phyloP scores from a whole-genome alignment of 1,140 invertebrate species.

The Lutraria rhynchaena region DNA sequence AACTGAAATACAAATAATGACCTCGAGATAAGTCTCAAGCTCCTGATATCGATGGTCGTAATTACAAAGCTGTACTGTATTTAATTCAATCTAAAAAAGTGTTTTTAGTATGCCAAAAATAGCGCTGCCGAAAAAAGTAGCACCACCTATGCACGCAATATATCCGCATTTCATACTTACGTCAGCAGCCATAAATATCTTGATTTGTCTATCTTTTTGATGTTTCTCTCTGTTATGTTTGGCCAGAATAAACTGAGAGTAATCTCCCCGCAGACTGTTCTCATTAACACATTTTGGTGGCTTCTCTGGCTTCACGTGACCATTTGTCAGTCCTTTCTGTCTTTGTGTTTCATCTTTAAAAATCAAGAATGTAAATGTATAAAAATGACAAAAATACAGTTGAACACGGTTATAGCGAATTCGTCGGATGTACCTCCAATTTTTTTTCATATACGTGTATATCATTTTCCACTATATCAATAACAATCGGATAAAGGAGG shows the following conservation, averaged over 20 bases:
- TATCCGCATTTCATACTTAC: no score
- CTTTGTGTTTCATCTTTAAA: conserved; percentile 40
- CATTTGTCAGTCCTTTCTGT: conserved; percentile 17
- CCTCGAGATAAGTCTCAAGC: no score
- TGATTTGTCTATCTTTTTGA: conserved; percentile 25
- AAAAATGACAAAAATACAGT: no score
- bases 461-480: background rate
- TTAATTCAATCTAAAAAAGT: no score
- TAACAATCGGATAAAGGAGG: background rate
- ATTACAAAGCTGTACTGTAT: no score
- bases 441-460: background rate
- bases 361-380: background rate
- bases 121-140: no score
- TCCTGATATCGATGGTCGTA: no score
- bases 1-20: no score
- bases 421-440: background rate
- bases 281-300: background rate
- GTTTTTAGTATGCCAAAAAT: no score
- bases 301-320: background rate
- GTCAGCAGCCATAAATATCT: conserved; percentile 36
- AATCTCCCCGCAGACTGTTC: conserved; percentile 21
- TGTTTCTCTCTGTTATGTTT: conserved; percentile 45
- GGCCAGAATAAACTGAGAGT: conserved; percentile 37
- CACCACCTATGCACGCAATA: no score
- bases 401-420: no score